Evolutionary conservation across 2,113 vertebrate species (phyloP), one percentile per base, ranked within the genome.

Genomic region (Microtus pennsylvanicus): DNA sequence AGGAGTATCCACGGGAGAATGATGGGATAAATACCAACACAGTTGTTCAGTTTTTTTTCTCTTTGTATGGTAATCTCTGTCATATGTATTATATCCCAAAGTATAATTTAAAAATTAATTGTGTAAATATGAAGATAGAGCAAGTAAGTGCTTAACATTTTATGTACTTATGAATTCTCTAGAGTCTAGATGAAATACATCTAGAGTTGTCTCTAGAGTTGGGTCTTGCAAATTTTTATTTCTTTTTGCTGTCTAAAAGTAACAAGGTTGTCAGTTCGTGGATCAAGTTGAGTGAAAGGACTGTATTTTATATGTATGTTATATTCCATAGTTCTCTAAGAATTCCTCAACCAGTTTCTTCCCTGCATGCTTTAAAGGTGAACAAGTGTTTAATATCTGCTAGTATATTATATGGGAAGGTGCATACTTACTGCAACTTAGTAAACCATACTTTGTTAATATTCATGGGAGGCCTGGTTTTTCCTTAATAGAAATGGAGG

Each of bases 71-170:
- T 63, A 8, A 74, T 17, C 11, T 78, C 30, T 93, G 9, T 14
- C 74, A 17, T 38, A 63, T n/a, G 2, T 22, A 38, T 45, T 90
- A 52, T 26, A 35, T 1, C 45, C 17, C 72, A 47, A 88, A 58
- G 0, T 24, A 77, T 5, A 74, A 58, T 38, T 89, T 92, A 42
- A 42, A 86, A 96, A 89, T 72, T 61, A 87, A 45, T 61, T 52
- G n/a, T 58, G 45, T 75, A 75, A 93, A 89, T 78, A 72, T 45
- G 80, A 95, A 95, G 38, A 50, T 72, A 75, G 4, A n/a, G 22
- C 19, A 50, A 14, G 42, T 67, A 21, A 38, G 22, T 47, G 63
- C 33, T 95, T 38, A 16, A 30, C 4, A 21, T 87, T 67, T 63
- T 83, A 77, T 17, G 16, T 69, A 38, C 19, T 55, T 78, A 21